Base-by-base conservation (phyloP, 2,888 invertebrate genomes). In the Synergus itoensis region DNA sequence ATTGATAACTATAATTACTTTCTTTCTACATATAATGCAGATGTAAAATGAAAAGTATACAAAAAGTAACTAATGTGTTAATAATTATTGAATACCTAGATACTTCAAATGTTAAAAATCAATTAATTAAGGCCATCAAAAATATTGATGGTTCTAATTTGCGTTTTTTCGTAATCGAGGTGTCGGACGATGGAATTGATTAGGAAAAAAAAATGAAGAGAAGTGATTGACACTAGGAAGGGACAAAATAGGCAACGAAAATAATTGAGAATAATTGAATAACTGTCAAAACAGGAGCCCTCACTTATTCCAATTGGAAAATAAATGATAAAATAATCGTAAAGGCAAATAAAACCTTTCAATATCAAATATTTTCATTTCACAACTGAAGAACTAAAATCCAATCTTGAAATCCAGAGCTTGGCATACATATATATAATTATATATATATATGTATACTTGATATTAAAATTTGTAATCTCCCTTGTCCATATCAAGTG, bases 251-350 rank as follows among this genome's bases (percentile, higher is more conserved):
- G 67, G 45, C 43, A 21, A 45, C 7, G 45, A 67, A 18, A 9
- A 41, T 41, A 67, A 21, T 67, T 28, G 28, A 28, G 28, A 28
- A 28, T 28, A 67, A 67, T 67, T 67, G 45, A 67, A 45, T 67
- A 28, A 28, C 7, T 67, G 67, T 67, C 67, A 67, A 21, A 28
- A 14, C 45, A 21, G 12, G 14, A 67, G 21, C 12, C 21, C 8
- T 21, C 14, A 45, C 21, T 48, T 48, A 48, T n/a, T 48, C n/a
- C 8, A 0, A 8, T n/a, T n/a, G n/a, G 7, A 48, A 48, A 48
- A 48, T 48, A 48, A 48, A 48, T 16, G n/a, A 48, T 7, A 48
- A 48, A 48, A 48, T 48, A n/a, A 48, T n/a, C 48, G 28, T 28
- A 28, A 48, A 48, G 48, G 3, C 28, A 28, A 48, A 12, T 48